These are phyloP conservation scores for Columba janthina DNA, from an alignment of 2,113 vertebrate species.

Conservation along the genomic window DNA sequence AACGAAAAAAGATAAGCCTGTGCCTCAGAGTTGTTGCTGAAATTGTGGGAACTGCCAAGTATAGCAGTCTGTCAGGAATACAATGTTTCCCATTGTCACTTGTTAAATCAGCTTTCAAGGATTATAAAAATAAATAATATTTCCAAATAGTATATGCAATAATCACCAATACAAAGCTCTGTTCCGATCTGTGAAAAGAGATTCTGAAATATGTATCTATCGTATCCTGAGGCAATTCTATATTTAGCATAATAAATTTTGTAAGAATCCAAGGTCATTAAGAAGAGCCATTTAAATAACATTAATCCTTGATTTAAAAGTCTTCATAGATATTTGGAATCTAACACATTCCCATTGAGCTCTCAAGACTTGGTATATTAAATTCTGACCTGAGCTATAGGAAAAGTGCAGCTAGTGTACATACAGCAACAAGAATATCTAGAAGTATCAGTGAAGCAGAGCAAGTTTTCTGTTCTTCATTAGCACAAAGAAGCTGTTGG, in stretches of 20 bases:
- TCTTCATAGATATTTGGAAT: slow-evolving; percentile 19
- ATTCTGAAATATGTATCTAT: not conserved
- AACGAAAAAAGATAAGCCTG: not conserved
- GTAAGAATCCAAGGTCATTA: slow-evolving; percentile 15
- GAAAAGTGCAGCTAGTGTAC: slow-evolving; percentile 1
- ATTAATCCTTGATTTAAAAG: slow-evolving; percentile 38
- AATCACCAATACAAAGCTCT: not conserved
- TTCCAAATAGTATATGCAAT: not conserved
- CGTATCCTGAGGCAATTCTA: not conserved
- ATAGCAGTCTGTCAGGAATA: not conserved
- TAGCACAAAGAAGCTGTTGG: slow-evolving; percentile 66
- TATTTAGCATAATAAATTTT: slow-evolving; percentile 45
- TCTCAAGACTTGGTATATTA: slow-evolving; percentile 9
- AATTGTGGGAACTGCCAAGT: not conserved
- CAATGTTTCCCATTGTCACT: not conserved
- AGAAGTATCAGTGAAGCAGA: slow-evolving; percentile 64
- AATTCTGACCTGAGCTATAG: slow-evolving; percentile 48
- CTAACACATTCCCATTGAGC: not conserved
- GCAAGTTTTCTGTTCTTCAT: slow-evolving; percentile 52
- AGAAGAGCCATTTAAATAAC: slow-evolving; percentile 24
- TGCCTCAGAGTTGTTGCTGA: not conserved
- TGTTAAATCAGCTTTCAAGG: not conserved
- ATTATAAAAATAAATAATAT: not conserved
- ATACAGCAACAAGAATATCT: slow-evolving; percentile 65
- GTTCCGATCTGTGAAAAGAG: not conserved